phyloP scores from a whole-genome alignment of 1,140 invertebrate genomes.

The Lucilia sericata region DNA sequence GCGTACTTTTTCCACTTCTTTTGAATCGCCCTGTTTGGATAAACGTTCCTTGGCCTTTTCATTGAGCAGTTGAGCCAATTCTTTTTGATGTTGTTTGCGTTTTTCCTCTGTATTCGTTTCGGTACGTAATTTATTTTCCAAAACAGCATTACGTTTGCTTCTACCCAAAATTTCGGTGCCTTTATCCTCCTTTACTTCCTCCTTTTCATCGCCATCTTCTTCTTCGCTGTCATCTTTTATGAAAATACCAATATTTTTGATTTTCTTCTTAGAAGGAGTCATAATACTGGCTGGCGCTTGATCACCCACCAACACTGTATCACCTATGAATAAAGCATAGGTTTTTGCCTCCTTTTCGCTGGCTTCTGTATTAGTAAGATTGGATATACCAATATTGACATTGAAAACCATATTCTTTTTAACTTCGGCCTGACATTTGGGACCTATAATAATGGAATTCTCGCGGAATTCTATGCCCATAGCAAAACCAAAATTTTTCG shows the following conservation, averaged over 20 bases:
- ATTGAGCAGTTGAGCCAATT: slow-evolving; percentile 91
- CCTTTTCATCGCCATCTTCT: slow-evolving; percentile 81
- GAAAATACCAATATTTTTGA: slow-evolving; percentile 97
- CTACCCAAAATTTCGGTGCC: slow-evolving; percentile 77
- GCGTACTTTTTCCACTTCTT: slow-evolving; percentile 89
- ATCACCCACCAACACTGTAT: slow-evolving; percentile 95
- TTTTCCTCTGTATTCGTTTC: slow-evolving; percentile 98
- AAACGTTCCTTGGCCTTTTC: slow-evolving; percentile 92
- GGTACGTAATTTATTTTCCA: slow-evolving; percentile 94
- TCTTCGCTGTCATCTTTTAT: slow-evolving; percentile 93
- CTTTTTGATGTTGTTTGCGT: slow-evolving; percentile 95
- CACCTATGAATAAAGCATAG: slow-evolving; percentile 96
- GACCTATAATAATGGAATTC: slow-evolving; percentile 89
- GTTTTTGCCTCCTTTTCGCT: slow-evolving; percentile 88
- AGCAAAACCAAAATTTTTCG: slow-evolving; percentile 95
- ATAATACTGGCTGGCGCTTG: slow-evolving; percentile 85
- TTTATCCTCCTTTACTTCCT: slow-evolving; percentile 69
- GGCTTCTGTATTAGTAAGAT: slow-evolving; percentile 85
- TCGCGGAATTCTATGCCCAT: slow-evolving; percentile 99
- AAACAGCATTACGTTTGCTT: slow-evolving; percentile 91
- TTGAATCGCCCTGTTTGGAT: slow-evolving; percentile 86
- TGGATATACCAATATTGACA: slow-evolving; percentile 93
- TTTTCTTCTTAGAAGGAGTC: slow-evolving; percentile 94
- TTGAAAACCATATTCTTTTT: slow-evolving; percentile 98
- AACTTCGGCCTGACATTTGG: slow-evolving; percentile 85